Base-by-base conservation (phyloP, 2,888 invertebrate species). In the Pollenia angustigena region DNA sequence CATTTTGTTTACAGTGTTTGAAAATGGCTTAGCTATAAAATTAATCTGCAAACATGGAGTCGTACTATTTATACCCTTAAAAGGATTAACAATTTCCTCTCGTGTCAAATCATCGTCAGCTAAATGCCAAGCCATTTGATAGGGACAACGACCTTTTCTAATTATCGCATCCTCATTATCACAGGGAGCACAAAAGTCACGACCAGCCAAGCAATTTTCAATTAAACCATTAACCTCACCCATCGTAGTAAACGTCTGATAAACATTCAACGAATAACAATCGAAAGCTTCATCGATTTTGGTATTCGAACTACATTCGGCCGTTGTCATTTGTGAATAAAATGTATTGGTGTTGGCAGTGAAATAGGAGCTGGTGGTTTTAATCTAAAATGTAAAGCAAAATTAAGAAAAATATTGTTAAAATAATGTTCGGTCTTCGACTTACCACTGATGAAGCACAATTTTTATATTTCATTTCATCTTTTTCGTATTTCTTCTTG, bases 31-130 rank as follows among this genome's bases (percentile, higher is more conserved):
- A 4, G 78, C 83, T 14, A 87, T 83, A 48, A 89, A 89, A 87
- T 88, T 89, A 12, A 89, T 56, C 42, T 88, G 88, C 44, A 89
- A 58, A 64, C 89, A 88, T 11, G 88, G 85, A 48, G 87, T 87
- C 6, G 88, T 75, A 52, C 81, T 86, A 23, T 80, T 75, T 10
- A 88, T 66, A 11, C 87, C 87, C 58, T 87, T 89, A 46, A 89
- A 88, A 6, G 88, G 88, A 74, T 89, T 88, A 16, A 76, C 81
- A 46, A 87, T 88, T 50, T 85, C 88, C 4, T 87, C 89, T 16
- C 42, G 74, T 6, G 69, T 75, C 66, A 87, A 62, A 50, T 88
- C 88, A 10, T 81, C 79, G 10, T 84, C 81, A 2, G 66, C 40
- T 62, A 89, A 64, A 83, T 88, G 85, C 88, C 87, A 88, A 4